Percentiles rank a stretch among this genome's conserved stretches.
Conservation (phyloP, 2,888 invertebrate species). For the Ferdinandea cuprea region DNA sequence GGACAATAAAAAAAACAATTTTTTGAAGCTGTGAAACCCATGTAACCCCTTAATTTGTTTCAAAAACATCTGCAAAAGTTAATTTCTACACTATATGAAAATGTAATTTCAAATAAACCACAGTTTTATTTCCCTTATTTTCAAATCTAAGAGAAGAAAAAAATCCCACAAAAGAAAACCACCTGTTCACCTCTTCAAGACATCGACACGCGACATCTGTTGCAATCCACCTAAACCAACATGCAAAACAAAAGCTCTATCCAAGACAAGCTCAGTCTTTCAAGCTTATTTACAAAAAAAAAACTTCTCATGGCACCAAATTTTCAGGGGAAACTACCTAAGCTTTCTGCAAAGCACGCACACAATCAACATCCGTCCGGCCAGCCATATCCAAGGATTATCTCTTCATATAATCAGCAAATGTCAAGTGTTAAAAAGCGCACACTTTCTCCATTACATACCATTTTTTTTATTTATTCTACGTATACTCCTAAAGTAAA, state of each 20-base stretch:
- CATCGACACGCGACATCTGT: slow-evolving; percentile 30
- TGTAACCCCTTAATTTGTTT: too few species aligned
- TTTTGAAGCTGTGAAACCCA: too few species aligned
- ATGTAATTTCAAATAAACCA: too few species aligned
- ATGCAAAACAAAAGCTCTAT: neutral
- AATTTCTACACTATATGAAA: too few species aligned
- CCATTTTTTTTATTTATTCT: too few species aligned
- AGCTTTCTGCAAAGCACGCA: slow-evolving; percentile 34
- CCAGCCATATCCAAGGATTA: neutral
- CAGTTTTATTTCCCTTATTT: too few species aligned
- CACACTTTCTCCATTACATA: neutral
- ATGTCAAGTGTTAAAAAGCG: slow-evolving; percentile 19
- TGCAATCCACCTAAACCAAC: neutral
- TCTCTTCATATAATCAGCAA: neutral
- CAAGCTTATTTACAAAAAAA: neutral
- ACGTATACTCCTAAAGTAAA: too few species aligned
- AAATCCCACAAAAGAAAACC: neutral
- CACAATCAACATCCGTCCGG: neutral
- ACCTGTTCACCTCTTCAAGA: neutral
- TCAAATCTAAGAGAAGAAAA: neutral
- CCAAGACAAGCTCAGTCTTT: neutral
- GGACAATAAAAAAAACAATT: too few species aligned
- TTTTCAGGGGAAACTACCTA: neutral
- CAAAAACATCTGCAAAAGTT: too few species aligned
- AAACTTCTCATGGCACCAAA: neutral